Evolutionary conservation across 2,888 invertebrate species (phyloP), one percentile per base, ranked within the genome.

Genomic region (Lasioglossum calceatum): DNA sequence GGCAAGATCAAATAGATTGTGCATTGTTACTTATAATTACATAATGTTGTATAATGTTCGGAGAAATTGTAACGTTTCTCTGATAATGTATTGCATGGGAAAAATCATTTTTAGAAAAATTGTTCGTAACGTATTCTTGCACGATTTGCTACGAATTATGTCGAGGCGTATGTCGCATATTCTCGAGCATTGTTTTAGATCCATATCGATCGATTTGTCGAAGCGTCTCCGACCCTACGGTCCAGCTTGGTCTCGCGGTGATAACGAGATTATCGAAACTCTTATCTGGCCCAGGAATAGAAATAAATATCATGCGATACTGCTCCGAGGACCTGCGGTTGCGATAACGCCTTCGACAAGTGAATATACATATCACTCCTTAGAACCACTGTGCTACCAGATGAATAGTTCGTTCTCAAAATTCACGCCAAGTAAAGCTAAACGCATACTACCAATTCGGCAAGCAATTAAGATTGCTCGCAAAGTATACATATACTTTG

Each of bases 221-320:
- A 54, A 61, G 71, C 78, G 84, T 85, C 81, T 88, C 86, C 84
- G 84, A 88, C 82, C 79, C 75, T 72, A 67, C 64, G 84, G 71
- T 79, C 77, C 88, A 90, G 88, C 88, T 90, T 88, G 90, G 88
- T 81, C 84, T n/a, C 76, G 61, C 77, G 8, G 74, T 78, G 87
- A 89, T 90, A 87, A 89, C 73, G 44, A 42, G n/a, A 72, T 50
- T 81, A 87, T 81, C 85, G 61, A 61, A n/a, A 47, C 19, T 19
- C 82, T 87, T 87, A 90, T 91, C 87, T 87, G 84, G 67, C 58
- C 82, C 78, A 82, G 91, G 92, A 93, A 92, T 92, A 91, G 85
- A 90, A 90, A 88, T 91, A 91, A 92, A 90, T 88, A 88, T 87
- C 87, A 79, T 76, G 80, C 85, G 88, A 90, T 87, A 88, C 61